A percentile compares a stretch with the other conserved stretches of the same genome.
Evolutionary conservation across 2,888 invertebrate species (phyloP).

Genomic region (Drosophila trichaetosa): DNA sequence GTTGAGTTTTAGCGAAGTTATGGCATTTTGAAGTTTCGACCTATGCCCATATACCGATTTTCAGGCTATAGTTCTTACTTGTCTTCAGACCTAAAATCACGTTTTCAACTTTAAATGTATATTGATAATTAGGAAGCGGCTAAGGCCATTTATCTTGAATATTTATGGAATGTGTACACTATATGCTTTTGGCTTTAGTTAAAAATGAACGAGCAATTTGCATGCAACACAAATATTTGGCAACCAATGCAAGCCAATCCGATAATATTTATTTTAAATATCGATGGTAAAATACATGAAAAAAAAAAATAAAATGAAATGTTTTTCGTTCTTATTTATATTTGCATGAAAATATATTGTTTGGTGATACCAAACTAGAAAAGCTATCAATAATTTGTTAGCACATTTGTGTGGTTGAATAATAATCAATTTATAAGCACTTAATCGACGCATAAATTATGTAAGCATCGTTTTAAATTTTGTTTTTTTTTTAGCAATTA

Average conservation of each 20-base stretch:
- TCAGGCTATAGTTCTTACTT: no score
- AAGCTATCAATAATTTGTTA: not conserved
- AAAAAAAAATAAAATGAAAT: not conserved
- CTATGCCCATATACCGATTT: no score
- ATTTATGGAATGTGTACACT: not conserved
- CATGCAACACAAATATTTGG: conserved; percentile 25
- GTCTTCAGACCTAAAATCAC: no score
- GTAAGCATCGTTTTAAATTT: not conserved
- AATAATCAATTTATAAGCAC: not conserved
- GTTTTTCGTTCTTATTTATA: not conserved
- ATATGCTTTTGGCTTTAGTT: conserved; percentile 2
- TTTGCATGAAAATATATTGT: not conserved
- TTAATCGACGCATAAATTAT: not conserved
- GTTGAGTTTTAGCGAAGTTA: no score
- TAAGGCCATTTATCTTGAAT: not conserved
- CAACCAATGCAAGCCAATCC: not conserved
- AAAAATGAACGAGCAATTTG: conserved; percentile 34
- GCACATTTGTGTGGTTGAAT: not conserved
- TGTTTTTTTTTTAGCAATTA: not conserved
- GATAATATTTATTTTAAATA: not conserved
- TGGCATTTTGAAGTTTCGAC: no score
- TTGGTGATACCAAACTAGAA: not conserved
- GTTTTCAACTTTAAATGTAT: no score
- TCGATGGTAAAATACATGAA: no score
- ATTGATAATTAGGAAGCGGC: conserved; percentile 51